Conservation (phyloP, 2,113 vertebrate genomes). For the Macroglossus sobrinus region DNA sequence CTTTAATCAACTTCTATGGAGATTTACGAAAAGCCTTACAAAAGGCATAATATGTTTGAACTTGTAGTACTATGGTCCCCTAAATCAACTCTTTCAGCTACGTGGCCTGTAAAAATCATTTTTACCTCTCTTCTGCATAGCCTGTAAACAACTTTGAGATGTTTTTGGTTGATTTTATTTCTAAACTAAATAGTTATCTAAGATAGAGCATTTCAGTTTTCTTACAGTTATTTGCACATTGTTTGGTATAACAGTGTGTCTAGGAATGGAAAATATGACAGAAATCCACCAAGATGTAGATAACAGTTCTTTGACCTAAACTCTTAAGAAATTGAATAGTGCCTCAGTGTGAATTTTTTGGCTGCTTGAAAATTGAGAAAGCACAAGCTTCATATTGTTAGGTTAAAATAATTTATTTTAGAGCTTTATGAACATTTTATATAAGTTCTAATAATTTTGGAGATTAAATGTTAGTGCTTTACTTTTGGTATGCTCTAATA, state of each 20-base stretch:
- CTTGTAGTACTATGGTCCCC: accelerated
- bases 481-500: constrained; percentile 9
- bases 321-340: neutral
- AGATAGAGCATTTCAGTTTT: neutral
- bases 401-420: constrained; percentile 33
- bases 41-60: constrained; percentile 49
- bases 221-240: neutral
- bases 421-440: constrained; percentile 20
- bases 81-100: neutral
- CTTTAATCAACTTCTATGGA: constrained; percentile 85
- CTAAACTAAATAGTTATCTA: neutral
- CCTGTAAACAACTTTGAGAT: constrained; percentile 17
- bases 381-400: neutral
- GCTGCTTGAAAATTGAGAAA: constrained; percentile 6
- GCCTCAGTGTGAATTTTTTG: neutral
- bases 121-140: neutral
- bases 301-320: neutral
- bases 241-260: neutral
- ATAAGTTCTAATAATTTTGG: neutral
- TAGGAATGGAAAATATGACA: neutral
- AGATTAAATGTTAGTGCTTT: neutral
- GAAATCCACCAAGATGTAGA: neutral
- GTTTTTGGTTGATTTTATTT: constrained; percentile 44
- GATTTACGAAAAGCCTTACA: constrained; percentile 85
- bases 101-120: neutral